These are phyloP conservation scores for Pelecanus crispus DNA, from an alignment of 2,113 vertebrate genomes.

Conservation along the genomic window DNA sequence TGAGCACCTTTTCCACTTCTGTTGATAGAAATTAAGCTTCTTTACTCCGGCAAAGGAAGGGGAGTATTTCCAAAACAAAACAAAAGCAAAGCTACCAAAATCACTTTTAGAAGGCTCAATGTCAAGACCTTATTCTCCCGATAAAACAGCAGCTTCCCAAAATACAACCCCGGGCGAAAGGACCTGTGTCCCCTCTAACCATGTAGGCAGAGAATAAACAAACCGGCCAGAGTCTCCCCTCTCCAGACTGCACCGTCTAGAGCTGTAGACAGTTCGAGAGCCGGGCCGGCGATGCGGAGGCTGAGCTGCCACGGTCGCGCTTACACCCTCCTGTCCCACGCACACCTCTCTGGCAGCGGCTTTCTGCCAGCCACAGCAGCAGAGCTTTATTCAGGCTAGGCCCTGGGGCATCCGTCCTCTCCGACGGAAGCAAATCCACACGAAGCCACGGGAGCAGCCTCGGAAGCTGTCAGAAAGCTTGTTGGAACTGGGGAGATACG, in stretches of 20 bases:
- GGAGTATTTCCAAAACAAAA: neutral
- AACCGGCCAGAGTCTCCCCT: neutral
- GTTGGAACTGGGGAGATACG: neutral
- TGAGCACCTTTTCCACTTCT: neutral
- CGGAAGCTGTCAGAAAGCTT: neutral
- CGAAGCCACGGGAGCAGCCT: accelerated
- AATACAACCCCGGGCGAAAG: neutral
- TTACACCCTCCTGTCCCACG: neutral
- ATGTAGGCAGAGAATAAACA: neutral
- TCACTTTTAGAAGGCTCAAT: neutral
- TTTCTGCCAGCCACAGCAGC: neutral
- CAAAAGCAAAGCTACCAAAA: neutral
- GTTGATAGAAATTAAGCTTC: neutral
- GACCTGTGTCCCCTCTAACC: neutral
- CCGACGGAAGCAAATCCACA: accelerated
- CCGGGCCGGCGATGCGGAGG: accelerated
- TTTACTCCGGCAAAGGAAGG: neutral
- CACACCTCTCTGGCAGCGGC: neutral
- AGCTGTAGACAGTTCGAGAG: accelerated
- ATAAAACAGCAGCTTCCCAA: neutral
- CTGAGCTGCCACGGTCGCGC: neutral
- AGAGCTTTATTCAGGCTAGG: neutral
- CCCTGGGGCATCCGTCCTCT: neutral
- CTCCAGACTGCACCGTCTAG: neutral
- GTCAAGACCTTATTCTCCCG: neutral